These are phyloP conservation scores for Drosophila cardini DNA, from an alignment of 1,140 invertebrate genomes.

Conservation along the genomic window DNA sequence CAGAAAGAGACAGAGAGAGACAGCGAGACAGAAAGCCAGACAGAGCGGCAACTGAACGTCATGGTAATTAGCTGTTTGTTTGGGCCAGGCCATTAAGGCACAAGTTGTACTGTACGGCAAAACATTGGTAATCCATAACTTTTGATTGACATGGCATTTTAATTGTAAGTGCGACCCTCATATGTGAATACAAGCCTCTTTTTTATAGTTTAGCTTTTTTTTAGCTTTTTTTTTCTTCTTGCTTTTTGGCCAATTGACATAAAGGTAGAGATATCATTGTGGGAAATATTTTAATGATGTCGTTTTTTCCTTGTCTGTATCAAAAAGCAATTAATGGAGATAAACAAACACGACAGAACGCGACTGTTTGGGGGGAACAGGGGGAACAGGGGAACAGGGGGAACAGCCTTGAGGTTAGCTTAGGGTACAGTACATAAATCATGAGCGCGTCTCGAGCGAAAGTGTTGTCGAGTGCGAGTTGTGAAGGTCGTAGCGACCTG, in stretches of 20 bases:
- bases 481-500: constrained; percentile 54
- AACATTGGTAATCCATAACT: constrained; percentile 59
- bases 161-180: constrained; percentile 62
- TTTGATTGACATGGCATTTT: constrained; percentile 79
- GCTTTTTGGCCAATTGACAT: constrained; percentile 55
- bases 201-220: not conserved
- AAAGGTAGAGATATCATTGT: constrained; percentile 51
- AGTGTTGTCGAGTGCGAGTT: constrained; percentile 55
- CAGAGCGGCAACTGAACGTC: constrained; percentile 30
- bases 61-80: constrained; percentile 66
- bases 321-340: constrained; percentile 69
- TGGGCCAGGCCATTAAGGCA: constrained; percentile 36
- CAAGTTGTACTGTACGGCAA: constrained; percentile 16
- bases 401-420: constrained; percentile 58
- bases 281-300: constrained; percentile 75
- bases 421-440: constrained; percentile 66
- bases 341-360: constrained; percentile 47
- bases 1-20: not conserved
- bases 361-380: not conserved
- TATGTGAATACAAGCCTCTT: constrained; percentile 27
- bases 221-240: not conserved
- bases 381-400: not conserved
- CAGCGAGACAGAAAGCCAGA: not conserved
- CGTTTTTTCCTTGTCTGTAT: constrained; percentile 37
- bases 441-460: constrained; percentile 63